Base-by-base conservation (phyloP, 2,797 vertebrate species). In the Poeciliopsis paucimaculata region DNA sequence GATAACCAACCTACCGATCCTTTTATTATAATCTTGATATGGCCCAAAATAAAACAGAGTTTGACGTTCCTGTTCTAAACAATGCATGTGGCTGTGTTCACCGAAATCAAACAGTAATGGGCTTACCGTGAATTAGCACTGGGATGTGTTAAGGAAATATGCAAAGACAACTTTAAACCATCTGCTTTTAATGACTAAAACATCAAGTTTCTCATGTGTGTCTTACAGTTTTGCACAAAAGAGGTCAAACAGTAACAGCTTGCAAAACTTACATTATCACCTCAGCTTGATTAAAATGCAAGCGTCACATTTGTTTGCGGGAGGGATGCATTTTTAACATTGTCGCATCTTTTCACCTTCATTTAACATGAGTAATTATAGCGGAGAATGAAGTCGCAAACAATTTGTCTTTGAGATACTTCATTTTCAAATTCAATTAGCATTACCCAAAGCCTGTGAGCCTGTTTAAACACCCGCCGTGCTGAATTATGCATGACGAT, bases 371-470 rank as follows among this genome's bases (percentile, higher is more conserved):
- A 92, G 85, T 92, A 92, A 95, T 93, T 92, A 91, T 83, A 80
- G 85, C 86, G 81, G 76, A 77, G 78, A 83, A 91, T 83, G 87
- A 86, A 91, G 92, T 94, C 90, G 91, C 87, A 93, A 89, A 92
- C 89, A 81, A 90, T 95, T 92, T 94, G 90, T 93, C 88, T 86
- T 57, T 51, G 77, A 90, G 88, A 94, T 89, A 89, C 85, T 90
- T 89, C 83, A 89, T 94, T 91, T 89, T 95, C 92, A 92, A 88
- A 94, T 92, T 94, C 81, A 94, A 94, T 95, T 93, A 94, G 81
- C 90, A 90, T 93, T 89, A 93, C 76, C 86, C 88, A 75, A 86
- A 92, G 90, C 92, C 90, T 89, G 81, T 83, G 85, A 88, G 82
- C 89, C 80, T 89, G 90, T 91, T 91, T 90, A 88, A 88, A 90